These are phyloP conservation scores for Volucella inflata DNA, from an alignment of 2,888 invertebrate genomes.

Conservation along the genomic window DNA sequence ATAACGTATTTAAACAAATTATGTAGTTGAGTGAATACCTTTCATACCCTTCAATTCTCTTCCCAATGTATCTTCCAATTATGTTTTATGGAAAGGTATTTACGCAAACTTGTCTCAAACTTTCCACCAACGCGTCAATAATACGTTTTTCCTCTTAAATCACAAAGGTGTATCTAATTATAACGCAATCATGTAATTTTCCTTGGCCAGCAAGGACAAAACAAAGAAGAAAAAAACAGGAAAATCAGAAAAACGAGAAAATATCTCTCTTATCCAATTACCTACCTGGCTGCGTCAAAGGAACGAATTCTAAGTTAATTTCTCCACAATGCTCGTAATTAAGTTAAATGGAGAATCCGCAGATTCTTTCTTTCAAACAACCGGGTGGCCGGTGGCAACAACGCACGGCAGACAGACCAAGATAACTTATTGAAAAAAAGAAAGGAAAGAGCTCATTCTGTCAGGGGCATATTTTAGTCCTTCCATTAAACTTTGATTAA, in stretches of 20 bases:
- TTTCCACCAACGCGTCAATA: background rate
- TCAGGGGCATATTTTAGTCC: background rate
- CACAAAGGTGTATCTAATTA: conserved; percentile 31
- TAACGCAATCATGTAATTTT: conserved; percentile 55
- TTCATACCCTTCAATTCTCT: too few species aligned
- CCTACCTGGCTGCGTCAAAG: conserved; percentile 41
- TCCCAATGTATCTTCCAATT: background rate
- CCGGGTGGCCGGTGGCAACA: background rate
- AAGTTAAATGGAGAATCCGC: conserved; percentile 44
- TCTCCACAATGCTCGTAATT: conserved; percentile 35
- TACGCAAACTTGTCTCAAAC: background rate
- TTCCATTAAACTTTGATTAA: background rate
- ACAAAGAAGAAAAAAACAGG: too few species aligned
- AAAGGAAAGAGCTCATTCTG: background rate
- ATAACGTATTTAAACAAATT: too few species aligned
- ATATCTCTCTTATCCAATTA: conserved; percentile 55
- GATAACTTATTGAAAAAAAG: background rate
- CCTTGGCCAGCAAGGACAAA: background rate
- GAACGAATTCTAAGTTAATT: conserved; percentile 38
- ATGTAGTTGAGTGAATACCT: too few species aligned
- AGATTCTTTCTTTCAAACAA: conserved; percentile 7
- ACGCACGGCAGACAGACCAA: background rate
- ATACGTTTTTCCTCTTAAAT: too few species aligned
- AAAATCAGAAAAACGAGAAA: conserved; percentile 12
- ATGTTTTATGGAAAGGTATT: conserved; percentile 14